Conservation (phyloP, 2,797 vertebrate species). For the Masticophis lateralis region DNA sequence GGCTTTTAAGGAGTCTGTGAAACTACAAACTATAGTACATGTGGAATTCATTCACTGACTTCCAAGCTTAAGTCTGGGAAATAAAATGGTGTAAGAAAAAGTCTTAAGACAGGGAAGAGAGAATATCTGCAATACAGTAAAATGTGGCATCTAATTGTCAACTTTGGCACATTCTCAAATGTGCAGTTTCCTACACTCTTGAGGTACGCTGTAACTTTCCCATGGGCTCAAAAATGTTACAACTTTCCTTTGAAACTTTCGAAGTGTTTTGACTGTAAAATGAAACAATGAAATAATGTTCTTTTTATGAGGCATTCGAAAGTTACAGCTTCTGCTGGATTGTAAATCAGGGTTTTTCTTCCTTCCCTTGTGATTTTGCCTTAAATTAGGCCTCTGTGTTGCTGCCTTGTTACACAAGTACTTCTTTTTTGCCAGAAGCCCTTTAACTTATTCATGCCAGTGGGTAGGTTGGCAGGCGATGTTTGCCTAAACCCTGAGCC, state of each 20-base stretch:
- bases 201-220: conserved; percentile 68
- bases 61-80: conserved; percentile 66
- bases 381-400: conserved; percentile 23
- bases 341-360: not conserved
- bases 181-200: conserved; percentile 63
- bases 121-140: conserved; percentile 21
- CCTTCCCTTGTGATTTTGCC: not conserved
- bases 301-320: conserved; percentile 45
- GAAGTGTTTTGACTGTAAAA: conserved; percentile 42
- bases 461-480: conserved; percentile 22
- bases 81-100: conserved; percentile 37
- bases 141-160: conserved; percentile 58
- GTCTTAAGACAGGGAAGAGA: conserved; percentile 21
- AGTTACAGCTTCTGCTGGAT: conserved; percentile 41
- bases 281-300: conserved; percentile 15
- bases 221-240: conserved; percentile 53
- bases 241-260: conserved; percentile 54
- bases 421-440: conserved; percentile 26
- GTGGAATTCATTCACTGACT: conserved; percentile 74
- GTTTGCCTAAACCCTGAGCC: conserved; percentile 35
- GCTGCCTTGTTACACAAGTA: conserved; percentile 25
- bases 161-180: conserved; percentile 64
- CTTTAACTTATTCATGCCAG: conserved; percentile 34
- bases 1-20: conserved; percentile 69
- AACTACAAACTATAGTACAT: conserved; percentile 72